A percentile compares a stretch with the other conserved stretches of the same genome.
phyloP scores from a whole-genome alignment of 2,797 vertebrate genomes.

The Argya squamiceps region DNA sequence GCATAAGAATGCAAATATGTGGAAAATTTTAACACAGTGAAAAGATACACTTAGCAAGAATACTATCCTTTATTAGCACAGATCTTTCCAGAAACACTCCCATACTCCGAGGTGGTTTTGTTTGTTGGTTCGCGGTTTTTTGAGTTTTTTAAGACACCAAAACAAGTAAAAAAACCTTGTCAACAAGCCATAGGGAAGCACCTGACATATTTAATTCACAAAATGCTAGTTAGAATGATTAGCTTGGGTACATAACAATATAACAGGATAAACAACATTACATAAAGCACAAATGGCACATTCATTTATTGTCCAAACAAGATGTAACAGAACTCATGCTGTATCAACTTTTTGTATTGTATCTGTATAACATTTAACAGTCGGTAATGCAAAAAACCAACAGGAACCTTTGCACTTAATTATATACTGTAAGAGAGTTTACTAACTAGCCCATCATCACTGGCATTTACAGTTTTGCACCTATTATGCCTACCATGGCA shows the following conservation, averaged over 20 bases:
- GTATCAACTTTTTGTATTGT: rapidly evolving
- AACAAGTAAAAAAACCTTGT: background rate
- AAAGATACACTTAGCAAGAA: background rate
- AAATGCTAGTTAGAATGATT: background rate
- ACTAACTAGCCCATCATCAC: background rate
- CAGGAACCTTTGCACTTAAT: background rate
- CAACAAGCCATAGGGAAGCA: background rate
- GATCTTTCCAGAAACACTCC: background rate
- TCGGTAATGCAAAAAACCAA: rapidly evolving
- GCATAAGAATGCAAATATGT: rapidly evolving
- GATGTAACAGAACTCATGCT: background rate
- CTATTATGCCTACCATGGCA: background rate
- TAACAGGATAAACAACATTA: background rate
- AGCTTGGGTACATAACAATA: background rate
- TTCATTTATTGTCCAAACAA: background rate
- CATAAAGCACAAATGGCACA: background rate
- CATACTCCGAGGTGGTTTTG: no score
- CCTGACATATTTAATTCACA: background rate
- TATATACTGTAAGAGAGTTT: background rate
- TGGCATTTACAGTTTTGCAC: background rate
- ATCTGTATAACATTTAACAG: background rate
- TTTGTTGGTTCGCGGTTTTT: background rate
- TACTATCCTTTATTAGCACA: background rate
- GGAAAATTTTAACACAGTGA: background rate
- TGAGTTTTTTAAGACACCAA: background rate